Percentiles rank a stretch among this genome's conserved stretches.
These are phyloP conservation scores for Neostethus bicornis DNA, from an alignment of 2,797 vertebrate genomes.

Conservation along the genomic window DNA sequence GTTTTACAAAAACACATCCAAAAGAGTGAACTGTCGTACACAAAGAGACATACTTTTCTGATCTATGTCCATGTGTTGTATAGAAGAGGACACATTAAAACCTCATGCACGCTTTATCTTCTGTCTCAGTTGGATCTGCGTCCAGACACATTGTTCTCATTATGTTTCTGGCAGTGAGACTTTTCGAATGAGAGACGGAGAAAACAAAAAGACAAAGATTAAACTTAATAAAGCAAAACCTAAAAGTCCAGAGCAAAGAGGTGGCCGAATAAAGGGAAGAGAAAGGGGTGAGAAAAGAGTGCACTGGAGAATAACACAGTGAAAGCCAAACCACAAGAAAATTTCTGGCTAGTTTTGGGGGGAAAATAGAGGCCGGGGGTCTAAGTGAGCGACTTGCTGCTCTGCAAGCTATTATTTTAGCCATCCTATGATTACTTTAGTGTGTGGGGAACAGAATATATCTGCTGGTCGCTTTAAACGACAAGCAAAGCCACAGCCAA, in stretches of 20 bases:
- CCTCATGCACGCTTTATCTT: neutral
- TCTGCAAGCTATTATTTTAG: conserved; percentile 65
- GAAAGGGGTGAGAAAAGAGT: conserved; percentile 19
- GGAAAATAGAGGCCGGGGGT: conserved; percentile 50
- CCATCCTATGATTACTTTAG: conserved; percentile 38
- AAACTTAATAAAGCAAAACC: conserved; percentile 3
- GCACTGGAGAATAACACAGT: too few relatives aligned
- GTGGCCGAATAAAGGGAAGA: conserved; percentile 4
- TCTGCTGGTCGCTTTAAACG: conserved; percentile 27
- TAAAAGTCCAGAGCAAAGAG: conserved; percentile 5
- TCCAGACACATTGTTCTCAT: conserved; percentile 70
- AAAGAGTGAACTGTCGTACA: too few relatives aligned
- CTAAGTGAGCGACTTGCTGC: conserved; percentile 43
- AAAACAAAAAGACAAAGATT: conserved; percentile 10
- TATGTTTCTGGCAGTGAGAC: conserved; percentile 55
- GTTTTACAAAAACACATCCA: too few relatives aligned
- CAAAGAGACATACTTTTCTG: neutral
- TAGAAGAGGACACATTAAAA: neutral
- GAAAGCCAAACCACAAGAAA: conserved; percentile 61
- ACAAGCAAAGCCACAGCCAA: conserved; percentile 50
- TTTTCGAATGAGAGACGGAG: neutral
- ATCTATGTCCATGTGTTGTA: neutral
- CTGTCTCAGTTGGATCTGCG: conserved; percentile 7
- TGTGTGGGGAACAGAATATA: conserved; percentile 27
- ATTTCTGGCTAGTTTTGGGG: conserved; percentile 64